Base-by-base conservation (phyloP, 1,140 invertebrate species). In the Brachionus rubens region DNA sequence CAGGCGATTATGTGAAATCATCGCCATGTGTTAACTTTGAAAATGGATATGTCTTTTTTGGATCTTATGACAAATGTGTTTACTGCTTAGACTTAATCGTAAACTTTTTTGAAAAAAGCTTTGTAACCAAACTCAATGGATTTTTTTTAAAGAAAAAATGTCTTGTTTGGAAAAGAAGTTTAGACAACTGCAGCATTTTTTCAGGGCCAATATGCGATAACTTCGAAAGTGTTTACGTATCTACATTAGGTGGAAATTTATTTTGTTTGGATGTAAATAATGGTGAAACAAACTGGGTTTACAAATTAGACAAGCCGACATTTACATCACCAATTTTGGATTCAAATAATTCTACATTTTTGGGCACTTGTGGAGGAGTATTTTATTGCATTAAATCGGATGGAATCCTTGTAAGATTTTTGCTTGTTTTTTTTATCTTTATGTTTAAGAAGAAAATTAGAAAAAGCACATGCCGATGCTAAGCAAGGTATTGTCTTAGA, bases 41-140 rank as follows among this genome's bases (percentile, higher is more conserved):
- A 24, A 81, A 79, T 33, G 79, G 80, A 30, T 81, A 83, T 46
- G 80, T 90, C 41, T 87, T 88, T 80, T 82, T 90, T 78, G 90
- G 90, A 16, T 88, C 90, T 40, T 91, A 91, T 81, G 89, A 90
- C 79, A 86, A 86, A 65, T 80, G 85, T 79, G 78, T 91, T 16
- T 88, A 90, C 79, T 88, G 87, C 78, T 80, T 91, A 76, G 82
- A 87, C 80, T 79, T 85, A 21, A 54, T 85, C 82, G 89, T 90
- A 87, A 80, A 75, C 41, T 24, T 21, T 48, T 79, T 75, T 50
- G 33, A 36, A 36, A 36, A 36, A 36, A 36, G 33, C 3, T 5
- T 36, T 36, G 3, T 5, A 36, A 36, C 9, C n/a, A n/a, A n/a
- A n/a, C n/a, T n/a, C n/a, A n/a, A n/a, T 9, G 9, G 3, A 9